These are phyloP conservation scores for Rhabdophis nuchalis DNA, from an alignment of 2,797 vertebrate species.

Conservation along the genomic window DNA sequence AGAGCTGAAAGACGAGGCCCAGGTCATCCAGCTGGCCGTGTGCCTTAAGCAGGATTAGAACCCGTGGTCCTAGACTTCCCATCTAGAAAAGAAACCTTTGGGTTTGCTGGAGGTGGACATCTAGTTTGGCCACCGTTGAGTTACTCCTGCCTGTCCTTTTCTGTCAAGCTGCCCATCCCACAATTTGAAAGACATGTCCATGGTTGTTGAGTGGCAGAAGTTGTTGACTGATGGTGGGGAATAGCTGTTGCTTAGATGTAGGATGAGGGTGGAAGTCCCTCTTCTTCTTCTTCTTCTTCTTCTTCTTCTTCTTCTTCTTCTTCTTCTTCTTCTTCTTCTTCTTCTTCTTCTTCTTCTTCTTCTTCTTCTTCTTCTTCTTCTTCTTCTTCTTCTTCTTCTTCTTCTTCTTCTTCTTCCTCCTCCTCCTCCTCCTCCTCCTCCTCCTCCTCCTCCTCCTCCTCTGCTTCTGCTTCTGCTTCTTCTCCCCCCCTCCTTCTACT, in stretches of 20 bases:
- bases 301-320: no score
- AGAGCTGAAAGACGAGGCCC: neutral
- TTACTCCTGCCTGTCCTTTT: neutral
- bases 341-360: no score
- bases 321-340: no score
- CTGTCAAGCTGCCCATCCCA: neutral
- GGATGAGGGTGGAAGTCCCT: no score
- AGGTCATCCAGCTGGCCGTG: neutral
- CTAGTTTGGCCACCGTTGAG: neutral
- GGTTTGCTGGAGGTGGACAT: neutral
- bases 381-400: accelerated
- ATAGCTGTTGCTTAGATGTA: no score
- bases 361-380: accelerated
- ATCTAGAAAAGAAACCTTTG: neutral
- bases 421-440: no score
- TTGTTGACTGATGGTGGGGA: neutral
- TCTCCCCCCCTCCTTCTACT: no score
- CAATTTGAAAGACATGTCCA: neutral
- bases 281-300: accelerated
- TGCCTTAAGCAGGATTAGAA: neutral
- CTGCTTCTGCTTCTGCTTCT: no score
- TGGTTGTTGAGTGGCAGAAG: neutral
- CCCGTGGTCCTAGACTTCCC: neutral
- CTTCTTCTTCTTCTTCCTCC: accelerated
- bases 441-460: no score